phyloP scores from a whole-genome alignment of 1,140 invertebrate species.

The Tigriopus japonicus region DNA sequence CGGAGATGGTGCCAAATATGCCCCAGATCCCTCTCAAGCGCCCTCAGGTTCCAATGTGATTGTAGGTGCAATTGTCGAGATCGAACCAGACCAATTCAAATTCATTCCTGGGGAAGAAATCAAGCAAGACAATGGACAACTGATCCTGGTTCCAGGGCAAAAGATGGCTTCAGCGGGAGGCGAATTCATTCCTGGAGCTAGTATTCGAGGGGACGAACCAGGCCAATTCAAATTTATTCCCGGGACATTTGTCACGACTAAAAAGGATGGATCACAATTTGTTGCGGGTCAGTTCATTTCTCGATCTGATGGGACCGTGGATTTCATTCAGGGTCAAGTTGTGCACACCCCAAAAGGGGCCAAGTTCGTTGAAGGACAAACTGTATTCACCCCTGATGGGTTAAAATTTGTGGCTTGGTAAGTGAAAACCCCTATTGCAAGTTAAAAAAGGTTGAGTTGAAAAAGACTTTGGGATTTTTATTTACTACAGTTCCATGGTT shows the following conservation, averaged over 20 bases:
- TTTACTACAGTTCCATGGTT: too few relatives aligned
- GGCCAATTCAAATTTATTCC: slow-evolving; percentile 9
- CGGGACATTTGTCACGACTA: slow-evolving; percentile 22
- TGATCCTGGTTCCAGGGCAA: slow-evolving; percentile 17
- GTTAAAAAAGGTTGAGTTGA: too few relatives aligned
- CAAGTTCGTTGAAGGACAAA: slow-evolving; percentile 25
- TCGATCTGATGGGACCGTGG: too few relatives aligned
- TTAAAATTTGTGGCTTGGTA: slow-evolving; percentile 19
- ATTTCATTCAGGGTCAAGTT: slow-evolving; percentile 16
- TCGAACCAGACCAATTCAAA: background rate
- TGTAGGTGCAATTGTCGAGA: slow-evolving; percentile 4
- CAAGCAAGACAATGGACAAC: background rate
- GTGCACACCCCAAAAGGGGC: slow-evolving; percentile 20
- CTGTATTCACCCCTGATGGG: slow-evolving; percentile 19
- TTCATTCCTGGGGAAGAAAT: slow-evolving; percentile 11
- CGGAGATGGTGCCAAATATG: slow-evolving; percentile 11
- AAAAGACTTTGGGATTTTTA: slow-evolving; percentile 13
- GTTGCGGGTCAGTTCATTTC: slow-evolving; percentile 21
- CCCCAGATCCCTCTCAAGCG: background rate
- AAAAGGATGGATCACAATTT: slow-evolving; percentile 32
- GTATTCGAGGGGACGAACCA: background rate
- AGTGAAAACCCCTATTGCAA: too few relatives aligned
- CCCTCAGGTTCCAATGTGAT: slow-evolving; percentile 6
- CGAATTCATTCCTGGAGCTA: slow-evolving; percentile 15
- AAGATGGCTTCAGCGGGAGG: slow-evolving; percentile 17